Conservation (phyloP, 1,140 invertebrate genomes). For the Polyergus mexicanus region DNA sequence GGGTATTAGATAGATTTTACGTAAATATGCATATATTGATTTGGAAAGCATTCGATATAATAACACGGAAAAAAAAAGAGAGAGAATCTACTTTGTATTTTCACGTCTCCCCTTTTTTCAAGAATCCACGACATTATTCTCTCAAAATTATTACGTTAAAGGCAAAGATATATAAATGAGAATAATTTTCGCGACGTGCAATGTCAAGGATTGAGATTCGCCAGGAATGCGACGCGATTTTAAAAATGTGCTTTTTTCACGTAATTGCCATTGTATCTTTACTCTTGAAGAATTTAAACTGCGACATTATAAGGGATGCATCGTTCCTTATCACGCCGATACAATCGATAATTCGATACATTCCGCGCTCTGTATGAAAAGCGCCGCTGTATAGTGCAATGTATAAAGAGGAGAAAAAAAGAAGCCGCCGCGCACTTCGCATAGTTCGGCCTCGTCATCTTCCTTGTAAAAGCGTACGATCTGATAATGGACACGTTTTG, state of each 20-base stretch:
- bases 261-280: background rate
- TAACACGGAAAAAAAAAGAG: background rate
- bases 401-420: background rate
- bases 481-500: background rate
- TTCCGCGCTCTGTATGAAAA: background rate
- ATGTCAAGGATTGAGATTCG: background rate
- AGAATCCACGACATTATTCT: background rate
- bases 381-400: too few relatives aligned
- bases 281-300: conserved; percentile 2
- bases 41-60: background rate
- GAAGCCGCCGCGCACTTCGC: background rate
- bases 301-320: background rate
- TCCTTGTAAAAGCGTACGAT: background rate
- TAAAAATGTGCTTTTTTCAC: background rate
- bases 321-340: conserved; percentile 8
- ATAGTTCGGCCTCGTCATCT: background rate
- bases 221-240: background rate
- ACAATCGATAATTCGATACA: background rate
- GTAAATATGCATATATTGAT: background rate
- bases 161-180: background rate
- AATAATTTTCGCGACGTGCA: conserved; percentile 13
- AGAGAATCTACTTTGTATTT: background rate
- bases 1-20: conserved; percentile 10
- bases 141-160: background rate
- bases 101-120: background rate